Conservation (phyloP, 2,797 vertebrate genomes). For the Peromyscus nudipes region DNA sequence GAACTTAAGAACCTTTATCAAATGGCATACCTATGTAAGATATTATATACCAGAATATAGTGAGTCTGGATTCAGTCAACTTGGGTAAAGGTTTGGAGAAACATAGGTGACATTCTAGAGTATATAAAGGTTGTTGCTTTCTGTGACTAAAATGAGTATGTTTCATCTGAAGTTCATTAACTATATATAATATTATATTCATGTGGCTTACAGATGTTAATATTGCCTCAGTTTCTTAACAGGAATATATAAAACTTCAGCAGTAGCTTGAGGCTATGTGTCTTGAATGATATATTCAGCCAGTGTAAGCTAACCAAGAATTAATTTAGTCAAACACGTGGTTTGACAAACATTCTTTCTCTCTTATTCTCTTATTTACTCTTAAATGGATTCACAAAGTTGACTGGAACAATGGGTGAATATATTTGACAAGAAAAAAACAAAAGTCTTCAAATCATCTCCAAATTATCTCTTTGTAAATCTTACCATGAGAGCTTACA, state of each 20-base stretch:
- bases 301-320: constrained; percentile 20
- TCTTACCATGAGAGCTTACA: constrained; percentile 22
- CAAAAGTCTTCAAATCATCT: constrained; percentile 45
- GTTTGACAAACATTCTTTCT: constrained; percentile 24
- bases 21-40: constrained; percentile 28
- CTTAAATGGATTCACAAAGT: neutral
- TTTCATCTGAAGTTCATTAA: constrained; percentile 61
- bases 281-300: constrained; percentile 54
- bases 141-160: constrained; percentile 49
- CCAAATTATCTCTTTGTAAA: constrained; percentile 65
- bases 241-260: constrained; percentile 9
- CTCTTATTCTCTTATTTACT: constrained; percentile 22
- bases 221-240: constrained; percentile 58
- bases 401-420: constrained; percentile 41
- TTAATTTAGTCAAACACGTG: constrained; percentile 48
- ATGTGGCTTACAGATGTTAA: constrained; percentile 51
- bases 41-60: neutral
- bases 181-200: constrained; percentile 52
- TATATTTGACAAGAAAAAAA: constrained; percentile 30
- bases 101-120: neutral
- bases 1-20: constrained; percentile 44
- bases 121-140: constrained; percentile 32
- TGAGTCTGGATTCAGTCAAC: constrained; percentile 35
- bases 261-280: constrained; percentile 6
- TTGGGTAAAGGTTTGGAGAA: constrained; percentile 56